Percentiles rank a stretch among this genome's conserved stretches.
Evolutionary conservation across 2,113 vertebrate species (phyloP).

Genomic region (Oncorhynchus nerka): DNA sequence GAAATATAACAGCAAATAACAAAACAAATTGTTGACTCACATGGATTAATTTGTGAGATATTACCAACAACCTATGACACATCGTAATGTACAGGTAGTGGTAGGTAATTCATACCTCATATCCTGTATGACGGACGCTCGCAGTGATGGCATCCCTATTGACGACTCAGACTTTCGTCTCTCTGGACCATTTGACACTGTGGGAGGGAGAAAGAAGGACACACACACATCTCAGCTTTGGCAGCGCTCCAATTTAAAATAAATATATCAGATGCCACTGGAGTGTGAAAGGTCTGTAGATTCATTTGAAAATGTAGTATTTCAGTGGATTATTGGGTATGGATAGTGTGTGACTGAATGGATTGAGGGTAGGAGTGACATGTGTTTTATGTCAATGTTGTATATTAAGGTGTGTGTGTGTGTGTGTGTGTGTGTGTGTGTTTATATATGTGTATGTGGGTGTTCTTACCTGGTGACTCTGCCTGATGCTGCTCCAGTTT

Average conservation of each 20-base stretch:
- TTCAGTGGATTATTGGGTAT: not conserved
- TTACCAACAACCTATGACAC: no score
- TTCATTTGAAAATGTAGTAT: not conserved
- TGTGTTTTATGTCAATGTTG: not conserved
- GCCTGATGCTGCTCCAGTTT: conserved; percentile 77
- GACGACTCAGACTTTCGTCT: conserved; percentile 84
- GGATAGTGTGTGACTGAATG: not conserved
- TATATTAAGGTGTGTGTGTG: not conserved
- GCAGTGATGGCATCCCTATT: conserved; percentile 76
- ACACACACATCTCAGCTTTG: not conserved
- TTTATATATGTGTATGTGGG: conserved; percentile 7
- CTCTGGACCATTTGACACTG: conserved; percentile 80
- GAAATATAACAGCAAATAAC: no score
- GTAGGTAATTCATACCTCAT: conserved; percentile 80
- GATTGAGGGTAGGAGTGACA: no score
- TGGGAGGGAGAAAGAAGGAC: conserved; percentile 13
- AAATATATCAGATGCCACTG: no score
- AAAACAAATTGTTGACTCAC: not conserved
- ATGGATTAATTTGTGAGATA: no score
- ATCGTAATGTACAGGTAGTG: not conserved
- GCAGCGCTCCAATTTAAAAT: not conserved
- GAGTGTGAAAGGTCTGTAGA: not conserved
- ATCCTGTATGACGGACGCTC: conserved; percentile 87
- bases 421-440: conserved; percentile 1
- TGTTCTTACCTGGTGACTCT: conserved; percentile 78